Base-by-base conservation (phyloP, 1,140 invertebrate genomes). In the Cheumatopsyche charites region DNA sequence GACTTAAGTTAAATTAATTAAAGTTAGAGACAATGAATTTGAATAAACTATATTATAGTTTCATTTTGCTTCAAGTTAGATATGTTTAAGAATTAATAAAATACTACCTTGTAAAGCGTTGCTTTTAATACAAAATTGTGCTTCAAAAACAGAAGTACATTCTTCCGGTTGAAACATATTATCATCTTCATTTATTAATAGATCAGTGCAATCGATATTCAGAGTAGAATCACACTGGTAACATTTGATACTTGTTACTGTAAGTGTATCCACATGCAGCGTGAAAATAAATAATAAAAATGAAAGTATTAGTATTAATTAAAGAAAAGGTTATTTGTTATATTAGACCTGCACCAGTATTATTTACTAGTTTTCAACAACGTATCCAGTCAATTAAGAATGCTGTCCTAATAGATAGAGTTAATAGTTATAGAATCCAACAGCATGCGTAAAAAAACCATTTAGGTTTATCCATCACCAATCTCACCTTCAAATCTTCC, bases 401-500 rank as follows among this genome's bases (percentile, higher is more conserved):
- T n/a, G n/a, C n/a, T n/a, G n/a, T n/a, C n/a, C n/a, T n/a, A n/a
- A n/a, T n/a, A n/a, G n/a, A n/a, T n/a, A n/a, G n/a, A n/a, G n/a
- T n/a, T n/a, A n/a, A n/a, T n/a, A n/a, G n/a, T n/a, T n/a, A n/a
- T n/a, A n/a, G n/a, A n/a, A n/a, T n/a, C n/a, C n/a, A n/a, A n/a
- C n/a, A n/a, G n/a, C n/a, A n/a, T n/a, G n/a, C n/a, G n/a, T n/a
- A n/a, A n/a, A n/a, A n/a, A 4, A 36, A 36, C 29, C 29, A 36
- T 36, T 36, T 9, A 36, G 21, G 21, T 9, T n/a, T 23, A 21
- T 11, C 5, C 1, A 52, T 25, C 4, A 23, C 17, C 55, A 23
- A 11, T 58, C 43, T 65, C 68, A 96, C 95, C 96, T 92, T 96
- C 94, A 80, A 91, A 97, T 78, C 97, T 88, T 68, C 96, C 96